Percentiles rank a stretch among this genome's conserved stretches.
These are phyloP conservation scores for Phoenicopterus ruber DNA, from an alignment of 2,113 vertebrate species.

Conservation along the genomic window DNA sequence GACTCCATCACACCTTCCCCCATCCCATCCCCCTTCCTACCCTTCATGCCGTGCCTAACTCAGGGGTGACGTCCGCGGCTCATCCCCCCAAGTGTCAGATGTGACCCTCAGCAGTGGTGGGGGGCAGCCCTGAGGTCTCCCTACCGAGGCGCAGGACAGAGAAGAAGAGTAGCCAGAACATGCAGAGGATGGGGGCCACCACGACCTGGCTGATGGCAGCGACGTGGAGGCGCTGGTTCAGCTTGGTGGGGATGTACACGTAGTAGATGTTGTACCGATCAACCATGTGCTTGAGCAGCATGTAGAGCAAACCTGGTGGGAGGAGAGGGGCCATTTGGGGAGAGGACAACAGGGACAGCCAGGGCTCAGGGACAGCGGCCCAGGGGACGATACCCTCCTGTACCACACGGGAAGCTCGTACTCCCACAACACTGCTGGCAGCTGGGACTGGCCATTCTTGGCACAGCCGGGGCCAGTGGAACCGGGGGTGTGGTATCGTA, in stretches of 20 bases:
- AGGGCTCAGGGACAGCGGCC: background rate
- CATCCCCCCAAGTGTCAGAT: accelerated
- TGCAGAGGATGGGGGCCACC: conserved; percentile 88
- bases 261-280: conserved; percentile 98
- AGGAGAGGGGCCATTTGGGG: background rate
- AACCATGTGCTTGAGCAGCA: conserved; percentile 93
- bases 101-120: background rate
- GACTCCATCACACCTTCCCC: background rate
- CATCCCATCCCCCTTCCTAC: background rate
- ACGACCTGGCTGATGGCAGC: conserved; percentile 89
- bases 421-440: background rate
- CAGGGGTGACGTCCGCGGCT: background rate
- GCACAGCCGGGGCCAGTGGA: accelerated
- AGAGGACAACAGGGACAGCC: background rate
- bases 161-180: conserved; percentile 98
- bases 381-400: background rate
- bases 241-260: conserved; percentile 90
- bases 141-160: conserved; percentile 89
- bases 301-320: conserved; percentile 85
- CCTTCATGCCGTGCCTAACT: background rate
- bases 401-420: background rate
- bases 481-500: background rate
- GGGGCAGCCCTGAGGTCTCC: background rate
- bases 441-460: background rate
- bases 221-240: conserved; percentile 87